These are phyloP conservation scores for Tympanuchus pallidicinctus DNA, from an alignment of 2,113 vertebrate genomes.

Conservation along the genomic window DNA sequence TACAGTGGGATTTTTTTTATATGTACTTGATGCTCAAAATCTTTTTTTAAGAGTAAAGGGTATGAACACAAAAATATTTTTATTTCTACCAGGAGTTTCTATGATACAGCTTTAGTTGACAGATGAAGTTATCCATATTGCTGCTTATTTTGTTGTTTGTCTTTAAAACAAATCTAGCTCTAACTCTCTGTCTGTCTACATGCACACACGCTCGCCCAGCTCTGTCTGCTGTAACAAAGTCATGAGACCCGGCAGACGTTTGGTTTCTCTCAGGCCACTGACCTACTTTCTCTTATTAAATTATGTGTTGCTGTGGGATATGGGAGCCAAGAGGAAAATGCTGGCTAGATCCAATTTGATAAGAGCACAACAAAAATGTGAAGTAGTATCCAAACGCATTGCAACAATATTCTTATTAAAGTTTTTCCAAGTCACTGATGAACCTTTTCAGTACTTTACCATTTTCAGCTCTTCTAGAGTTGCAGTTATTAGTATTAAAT, in stretches of 20 bases:
- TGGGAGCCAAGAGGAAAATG: not conserved
- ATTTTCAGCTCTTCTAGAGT: not conserved
- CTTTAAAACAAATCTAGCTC: not conserved
- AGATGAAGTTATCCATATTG: not conserved
- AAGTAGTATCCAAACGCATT: not conserved
- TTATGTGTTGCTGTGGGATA: not conserved
- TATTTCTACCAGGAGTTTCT: not conserved
- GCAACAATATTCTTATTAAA: fast-evolving
- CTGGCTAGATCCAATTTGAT: not conserved
- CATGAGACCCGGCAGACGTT: not conserved
- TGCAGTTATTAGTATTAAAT: not conserved
- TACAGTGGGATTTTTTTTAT: not conserved
- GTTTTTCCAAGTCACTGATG: not conserved
- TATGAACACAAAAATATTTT: not conserved
- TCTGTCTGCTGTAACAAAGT: not conserved
- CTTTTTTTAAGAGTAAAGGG: not conserved
- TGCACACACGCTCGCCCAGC: not conserved
- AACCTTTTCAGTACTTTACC: not conserved
- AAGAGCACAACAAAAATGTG: not conserved
- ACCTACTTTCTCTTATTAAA: not conserved
- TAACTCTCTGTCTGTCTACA: not conserved
- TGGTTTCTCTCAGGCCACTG: not conserved
- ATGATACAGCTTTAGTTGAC: not conserved
- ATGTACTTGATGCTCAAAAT: not conserved
- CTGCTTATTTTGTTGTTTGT: not conserved